Evolutionary conservation across 2,113 vertebrate genomes (phyloP), one percentile per base, ranked within the genome.

Genomic region (Colossoma macropomum): DNA sequence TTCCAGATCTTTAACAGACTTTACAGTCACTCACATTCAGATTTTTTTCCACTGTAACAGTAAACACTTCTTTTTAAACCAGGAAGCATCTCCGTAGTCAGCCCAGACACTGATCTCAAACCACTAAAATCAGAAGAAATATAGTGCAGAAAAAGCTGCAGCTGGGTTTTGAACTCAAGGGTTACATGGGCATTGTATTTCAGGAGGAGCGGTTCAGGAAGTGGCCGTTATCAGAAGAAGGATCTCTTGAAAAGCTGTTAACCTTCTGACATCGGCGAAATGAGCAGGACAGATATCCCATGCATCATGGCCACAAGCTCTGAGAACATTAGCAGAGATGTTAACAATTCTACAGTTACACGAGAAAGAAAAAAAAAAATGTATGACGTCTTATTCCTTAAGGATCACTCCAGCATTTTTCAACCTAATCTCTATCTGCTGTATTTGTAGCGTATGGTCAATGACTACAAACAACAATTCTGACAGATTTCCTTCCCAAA

Each of bases 251-350:
- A 78, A 80, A 48, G 34, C 30, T 23, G 19, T 38, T 69, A 69
- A 69, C 66, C 66, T n/a, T 71, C 19, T 71, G 68, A 71, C 66
- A 69, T 38, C 9, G 1, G 21, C 50, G 6, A 82, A 84, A 84
- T 86, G 79, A 86, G 56, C 65, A 69, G 79, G 75, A 23, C 60
- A 34, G 69, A 82, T 75, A 82, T 81, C 41, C 16, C 70, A 77
- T 45, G 54, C 62, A 52, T n/a, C n/a, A 77, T 32, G 79, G 71
- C 38, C 28, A 69, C 78, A 71, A 25, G 17, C 30, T 66, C 27
- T n/a, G 32, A 19, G 65, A 80, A 60, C 32, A 28, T 80, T 59
- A 70, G 68, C 68, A 1, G 16, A 80, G 52, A 66, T 60, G 23
- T 28, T 80, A 80, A 56, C 11, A 25, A 62, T 63, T 69, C 68